These are phyloP conservation scores for Pipistrellus pygmaeus DNA, from an alignment of 2,797 vertebrate genomes.

Conservation along the genomic window DNA sequence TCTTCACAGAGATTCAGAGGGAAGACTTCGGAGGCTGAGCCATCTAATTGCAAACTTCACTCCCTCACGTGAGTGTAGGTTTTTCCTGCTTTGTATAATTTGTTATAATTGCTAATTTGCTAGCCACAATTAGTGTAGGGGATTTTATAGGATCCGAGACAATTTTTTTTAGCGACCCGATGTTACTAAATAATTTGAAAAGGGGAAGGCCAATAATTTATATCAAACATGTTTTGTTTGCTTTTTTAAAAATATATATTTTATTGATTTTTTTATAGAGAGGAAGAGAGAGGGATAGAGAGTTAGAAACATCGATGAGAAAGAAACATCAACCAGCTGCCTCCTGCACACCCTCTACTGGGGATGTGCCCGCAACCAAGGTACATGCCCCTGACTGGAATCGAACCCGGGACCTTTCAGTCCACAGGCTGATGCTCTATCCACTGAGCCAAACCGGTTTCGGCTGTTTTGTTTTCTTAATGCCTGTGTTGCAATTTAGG, in stretches of 20 bases:
- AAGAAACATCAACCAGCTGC: no score
- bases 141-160: conserved; percentile 76
- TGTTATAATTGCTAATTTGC: conserved; percentile 86
- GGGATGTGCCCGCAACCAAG: no score
- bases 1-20: conserved; percentile 74
- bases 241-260: conserved; percentile 6
- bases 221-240: conserved; percentile 82
- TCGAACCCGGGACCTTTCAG: no score
- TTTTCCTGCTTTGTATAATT: conserved; percentile 81
- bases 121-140: conserved; percentile 84
- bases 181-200: conserved; percentile 85
- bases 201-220: conserved; percentile 78
- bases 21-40: conserved; percentile 44
- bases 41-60: conserved; percentile 57
- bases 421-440: no score
- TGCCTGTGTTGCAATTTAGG: conserved; percentile 66
- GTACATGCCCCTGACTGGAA: no score
- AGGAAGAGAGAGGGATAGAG: no score
- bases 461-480: conserved; percentile 80
- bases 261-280: no score
- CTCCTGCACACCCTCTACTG: no score
- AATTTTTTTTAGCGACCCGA: conserved; percentile 82
- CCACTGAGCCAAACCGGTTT: no score
- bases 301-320: no score
- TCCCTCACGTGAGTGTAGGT: conserved; percentile 48